Evolutionary conservation across 1,140 invertebrate species (phyloP).

Genomic region (Sitophilus oryzae): DNA sequence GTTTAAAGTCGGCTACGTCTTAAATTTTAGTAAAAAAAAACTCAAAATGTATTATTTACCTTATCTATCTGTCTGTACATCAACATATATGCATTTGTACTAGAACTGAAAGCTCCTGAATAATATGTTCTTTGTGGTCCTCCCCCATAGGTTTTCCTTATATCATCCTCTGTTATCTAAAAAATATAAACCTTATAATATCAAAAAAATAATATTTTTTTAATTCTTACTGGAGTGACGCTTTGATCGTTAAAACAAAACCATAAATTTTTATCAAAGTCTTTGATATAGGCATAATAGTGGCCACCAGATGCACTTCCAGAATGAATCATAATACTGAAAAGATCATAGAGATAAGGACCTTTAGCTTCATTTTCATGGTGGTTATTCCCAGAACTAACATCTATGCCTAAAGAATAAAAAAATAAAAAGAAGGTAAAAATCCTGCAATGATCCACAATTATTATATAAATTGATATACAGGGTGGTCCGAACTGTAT

Average conservation of each 20-base stretch:
- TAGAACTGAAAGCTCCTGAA: conserved; percentile 69
- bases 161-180: conserved; percentile 70
- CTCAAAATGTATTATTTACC: conserved; percentile 52
- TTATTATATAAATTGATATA: too few relatives aligned
- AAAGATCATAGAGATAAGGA: conserved; percentile 80
- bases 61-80: conserved; percentile 83
- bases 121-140: conserved; percentile 64
- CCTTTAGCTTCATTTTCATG: conserved; percentile 49
- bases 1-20: neutral
- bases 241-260: conserved; percentile 79
- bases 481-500: too few relatives aligned
- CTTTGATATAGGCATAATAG: conserved; percentile 92
- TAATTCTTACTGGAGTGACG: conserved; percentile 44
- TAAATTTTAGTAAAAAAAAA: neutral
- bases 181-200: neutral
- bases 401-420: conserved; percentile 34
- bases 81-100: conserved; percentile 90
- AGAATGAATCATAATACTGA: conserved; percentile 91
- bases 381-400: conserved; percentile 37
- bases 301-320: conserved; percentile 88
- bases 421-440: too few relatives aligned
- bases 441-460: too few relatives aligned
- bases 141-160: conserved; percentile 79
- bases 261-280: conserved; percentile 71
- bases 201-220: neutral